phyloP scores from a whole-genome alignment of 2,888 invertebrate species.

The Drymonia ruficornis region DNA sequence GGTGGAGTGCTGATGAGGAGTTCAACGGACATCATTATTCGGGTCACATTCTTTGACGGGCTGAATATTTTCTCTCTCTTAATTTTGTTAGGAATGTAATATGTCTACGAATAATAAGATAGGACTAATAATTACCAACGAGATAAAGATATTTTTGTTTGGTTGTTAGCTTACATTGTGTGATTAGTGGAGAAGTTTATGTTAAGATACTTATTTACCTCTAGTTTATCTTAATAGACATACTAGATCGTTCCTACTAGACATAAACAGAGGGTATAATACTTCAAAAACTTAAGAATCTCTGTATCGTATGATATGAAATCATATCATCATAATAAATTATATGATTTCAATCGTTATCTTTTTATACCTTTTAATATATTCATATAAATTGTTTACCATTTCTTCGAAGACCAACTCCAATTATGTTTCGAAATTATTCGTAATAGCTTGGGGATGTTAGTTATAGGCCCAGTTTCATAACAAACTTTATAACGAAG shows the following conservation, averaged over 20 bases:
- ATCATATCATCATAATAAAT: neutral
- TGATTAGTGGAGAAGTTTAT: no score
- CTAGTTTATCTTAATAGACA: no score
- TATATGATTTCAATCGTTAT: neutral
- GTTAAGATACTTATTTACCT: no score
- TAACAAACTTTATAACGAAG: conserved; percentile 17
- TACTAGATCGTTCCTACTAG: no score
- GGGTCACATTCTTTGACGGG: conserved; percentile 19
- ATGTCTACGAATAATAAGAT: no score
- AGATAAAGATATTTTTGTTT: neutral
- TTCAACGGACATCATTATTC: conserved; percentile 30
- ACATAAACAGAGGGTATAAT: no score
- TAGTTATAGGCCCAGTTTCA: conserved; percentile 8
- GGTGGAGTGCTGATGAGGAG: conserved; percentile 29
- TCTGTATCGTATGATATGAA: no score
- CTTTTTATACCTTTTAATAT: neutral
- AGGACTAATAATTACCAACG: no score
- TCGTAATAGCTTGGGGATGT: conserved; percentile 14
- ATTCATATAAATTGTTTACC: neutral
- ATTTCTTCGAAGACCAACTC: neutral
- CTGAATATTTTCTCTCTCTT: conserved; percentile 17
- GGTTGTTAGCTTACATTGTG: no score
- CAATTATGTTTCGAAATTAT: conserved; percentile 7
- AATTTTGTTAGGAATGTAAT: neutral
- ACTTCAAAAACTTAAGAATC: no score